Evolutionary conservation across 2,888 invertebrate genomes (phyloP).

Genomic region (Therioaphis trifolii): DNA sequence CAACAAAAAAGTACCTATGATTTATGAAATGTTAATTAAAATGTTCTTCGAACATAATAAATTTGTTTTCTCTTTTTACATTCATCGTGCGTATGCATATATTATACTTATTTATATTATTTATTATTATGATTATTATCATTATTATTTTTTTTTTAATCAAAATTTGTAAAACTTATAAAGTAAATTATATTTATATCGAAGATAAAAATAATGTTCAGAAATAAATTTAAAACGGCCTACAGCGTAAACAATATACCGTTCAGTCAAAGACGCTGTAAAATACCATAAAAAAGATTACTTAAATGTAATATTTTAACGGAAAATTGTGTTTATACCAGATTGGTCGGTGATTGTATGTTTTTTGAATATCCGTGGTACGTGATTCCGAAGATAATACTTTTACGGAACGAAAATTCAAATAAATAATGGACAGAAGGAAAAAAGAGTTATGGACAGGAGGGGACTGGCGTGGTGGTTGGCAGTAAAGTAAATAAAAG

Average conservation of each 20-base stretch:
- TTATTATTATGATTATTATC: no score
- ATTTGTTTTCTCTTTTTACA: no score
- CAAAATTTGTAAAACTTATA: no score
- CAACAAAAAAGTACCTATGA: no score
- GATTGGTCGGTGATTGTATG: conserved; percentile 13
- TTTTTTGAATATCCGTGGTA: conserved; percentile 1
- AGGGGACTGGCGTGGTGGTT: no score
- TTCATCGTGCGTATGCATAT: no score
- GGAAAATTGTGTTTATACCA: not conserved
- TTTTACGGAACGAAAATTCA: not conserved
- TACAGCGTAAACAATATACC: not conserved
- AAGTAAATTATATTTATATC: no score
- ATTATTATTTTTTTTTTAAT: no score
- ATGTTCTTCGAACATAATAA: no score
- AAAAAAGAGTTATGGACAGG: not conserved
- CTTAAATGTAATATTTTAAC: not conserved
- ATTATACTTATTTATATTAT: no score
- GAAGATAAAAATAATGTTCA: not conserved
- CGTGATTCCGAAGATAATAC: conserved; percentile 34
- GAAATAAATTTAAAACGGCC: not conserved
- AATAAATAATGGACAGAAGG: not conserved
- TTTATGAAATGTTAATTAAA: no score
- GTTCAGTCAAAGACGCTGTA: not conserved
- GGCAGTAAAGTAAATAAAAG: no score
- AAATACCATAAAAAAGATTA: not conserved